phyloP scores from a whole-genome alignment of 2,797 vertebrate genomes.

The Cirrhinus molitorella region DNA sequence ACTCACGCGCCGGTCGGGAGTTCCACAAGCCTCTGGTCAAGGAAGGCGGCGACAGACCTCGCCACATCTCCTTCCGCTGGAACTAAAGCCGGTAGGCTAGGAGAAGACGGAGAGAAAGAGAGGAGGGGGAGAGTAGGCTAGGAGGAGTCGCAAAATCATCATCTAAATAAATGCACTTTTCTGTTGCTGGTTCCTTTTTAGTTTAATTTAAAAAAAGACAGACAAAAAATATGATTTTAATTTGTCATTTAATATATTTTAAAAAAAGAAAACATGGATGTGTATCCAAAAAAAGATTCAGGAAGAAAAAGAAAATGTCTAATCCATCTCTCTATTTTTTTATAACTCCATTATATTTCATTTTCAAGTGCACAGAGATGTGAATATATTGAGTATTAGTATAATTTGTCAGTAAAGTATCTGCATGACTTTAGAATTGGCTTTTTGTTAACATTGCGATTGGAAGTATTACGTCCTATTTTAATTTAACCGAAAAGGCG shows the following conservation, averaged over 20 bases:
- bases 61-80: slow-evolving; percentile 99
- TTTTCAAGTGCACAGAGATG: slow-evolving; percentile 73
- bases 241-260: slow-evolving; percentile 78
- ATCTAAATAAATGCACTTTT: slow-evolving; percentile 98
- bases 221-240: slow-evolving; percentile 66
- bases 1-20: slow-evolving; percentile 96
- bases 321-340: slow-evolving; percentile 77
- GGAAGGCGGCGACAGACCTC: slow-evolving; percentile 97
- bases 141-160: slow-evolving; percentile 83
- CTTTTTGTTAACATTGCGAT: slow-evolving; percentile 68
- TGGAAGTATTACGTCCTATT: slow-evolving; percentile 70
- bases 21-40: slow-evolving; percentile 99
- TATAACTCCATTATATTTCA: slow-evolving; percentile 71
- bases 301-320: slow-evolving; percentile 72
- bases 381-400: slow-evolving; percentile 72
- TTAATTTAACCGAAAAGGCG: slow-evolving; percentile 66
- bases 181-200: slow-evolving; percentile 90
- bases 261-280: slow-evolving; percentile 69
- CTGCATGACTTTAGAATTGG: slow-evolving; percentile 80
- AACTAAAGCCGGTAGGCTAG: slow-evolving; percentile 83
- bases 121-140: slow-evolving; percentile 73
- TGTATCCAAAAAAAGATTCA: slow-evolving; percentile 76
- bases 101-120: slow-evolving; percentile 67
- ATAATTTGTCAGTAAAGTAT: slow-evolving; percentile 69
- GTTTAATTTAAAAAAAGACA: slow-evolving; percentile 76